Base-by-base conservation (phyloP, 2,797 vertebrate genomes). In the Notolepis coatsorum region DNA sequence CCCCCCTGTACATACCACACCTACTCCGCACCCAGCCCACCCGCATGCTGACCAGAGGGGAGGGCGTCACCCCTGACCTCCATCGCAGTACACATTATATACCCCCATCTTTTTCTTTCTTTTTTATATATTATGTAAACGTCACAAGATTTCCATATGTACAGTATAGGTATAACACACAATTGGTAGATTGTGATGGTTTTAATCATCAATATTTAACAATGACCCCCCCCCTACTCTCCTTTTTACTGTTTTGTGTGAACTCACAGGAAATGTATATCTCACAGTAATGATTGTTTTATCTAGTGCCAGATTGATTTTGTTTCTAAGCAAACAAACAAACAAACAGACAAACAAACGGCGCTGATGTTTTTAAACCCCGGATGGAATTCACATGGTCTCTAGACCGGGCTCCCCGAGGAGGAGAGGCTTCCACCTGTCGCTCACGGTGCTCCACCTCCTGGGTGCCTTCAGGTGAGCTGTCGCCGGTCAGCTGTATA, bases 21-120 rank as follows among this genome's bases (percentile, higher is more conserved):
- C 42, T 72, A 67, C 64, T 30, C 56, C 68, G 55, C 74, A 82
- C 83, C 59, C 71, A 65, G 68, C 46, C 45, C 73, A 60, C 84
- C 95, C 95, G 97, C 97, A 98, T 98, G 96, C 93, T 96, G 93
- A 97, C 49, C 75, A 87, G 81, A 91, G 88, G 87, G n/a, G n/a
- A n/a, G n/a, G n/a, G n/a, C n/a, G 90, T 91, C 86, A 81, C 90
- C n/a, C n/a, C n/a, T n/a, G n/a, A n/a, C n/a, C n/a, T n/a, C n/a
- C n/a, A n/a, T n/a, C n/a, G n/a, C n/a, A n/a, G n/a, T n/a, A n/a
- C n/a, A n/a, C n/a, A n/a, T n/a, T n/a, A n/a, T n/a, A n/a, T n/a
- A n/a, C n/a, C n/a, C n/a, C n/a, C n/a, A n/a, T n/a, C n/a, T n/a
- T n/a, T n/a, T n/a, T n/a, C n/a, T n/a, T 75, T 68, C 48, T 73